Evolutionary conservation across 2,888 invertebrate genomes (phyloP).

Genomic region (Notodonta ziczac): DNA sequence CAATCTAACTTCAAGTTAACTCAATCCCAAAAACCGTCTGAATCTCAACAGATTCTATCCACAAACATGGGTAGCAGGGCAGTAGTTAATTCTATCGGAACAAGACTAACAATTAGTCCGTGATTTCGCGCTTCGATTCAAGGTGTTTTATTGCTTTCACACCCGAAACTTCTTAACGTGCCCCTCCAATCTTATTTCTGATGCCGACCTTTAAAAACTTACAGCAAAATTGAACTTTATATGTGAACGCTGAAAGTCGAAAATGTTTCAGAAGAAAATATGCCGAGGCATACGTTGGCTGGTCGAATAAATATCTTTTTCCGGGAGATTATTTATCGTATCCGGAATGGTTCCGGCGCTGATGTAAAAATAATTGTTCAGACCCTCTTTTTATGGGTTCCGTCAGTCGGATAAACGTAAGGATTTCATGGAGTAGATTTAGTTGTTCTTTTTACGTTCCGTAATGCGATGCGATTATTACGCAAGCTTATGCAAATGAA

Average conservation of each 20-base stretch:
- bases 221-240: slow-evolving; percentile 25
- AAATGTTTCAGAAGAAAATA: slow-evolving; percentile 15
- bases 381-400: slow-evolving; percentile 54
- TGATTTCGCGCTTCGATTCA: slow-evolving; percentile 66
- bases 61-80: background rate
- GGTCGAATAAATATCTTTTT: slow-evolving; percentile 62
- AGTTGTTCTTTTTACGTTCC: slow-evolving; percentile 36
- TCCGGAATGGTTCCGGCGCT: slow-evolving; percentile 59
- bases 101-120: slow-evolving; percentile 67
- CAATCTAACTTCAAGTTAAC: too few species aligned
- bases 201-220: slow-evolving; percentile 7
- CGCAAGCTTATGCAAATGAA: slow-evolving; percentile 31
- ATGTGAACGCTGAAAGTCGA: slow-evolving; percentile 26
- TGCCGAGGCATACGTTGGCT: slow-evolving; percentile 32
- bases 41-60: background rate
- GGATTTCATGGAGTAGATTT: slow-evolving; percentile 43
- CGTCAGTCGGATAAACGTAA: slow-evolving; percentile 47
- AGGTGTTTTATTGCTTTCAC: slow-evolving; percentile 67
- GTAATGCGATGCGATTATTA: slow-evolving; percentile 28
- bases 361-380: slow-evolving; percentile 70
- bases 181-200: slow-evolving; percentile 34
- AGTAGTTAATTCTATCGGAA: slow-evolving; percentile 62
- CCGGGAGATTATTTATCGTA: slow-evolving; percentile 65
- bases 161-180: slow-evolving; percentile 55
- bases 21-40: background rate